Evolutionary conservation across 2,888 invertebrate species (phyloP), one percentile per base, ranked within the genome.

Genomic region (Xanthia togata): DNA sequence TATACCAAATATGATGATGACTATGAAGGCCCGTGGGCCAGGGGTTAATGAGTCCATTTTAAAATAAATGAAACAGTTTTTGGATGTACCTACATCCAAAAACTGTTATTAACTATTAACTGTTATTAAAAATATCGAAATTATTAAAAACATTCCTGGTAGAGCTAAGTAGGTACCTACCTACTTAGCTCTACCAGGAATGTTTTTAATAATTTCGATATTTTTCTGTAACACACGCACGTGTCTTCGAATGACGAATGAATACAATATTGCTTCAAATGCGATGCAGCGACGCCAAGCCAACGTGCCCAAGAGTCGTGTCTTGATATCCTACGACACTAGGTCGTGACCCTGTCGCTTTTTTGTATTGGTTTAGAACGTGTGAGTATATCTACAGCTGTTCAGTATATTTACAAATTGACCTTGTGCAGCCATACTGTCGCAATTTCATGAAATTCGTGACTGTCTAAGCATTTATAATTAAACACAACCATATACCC

Each of bases 331-430:
- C 41, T 68, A 53, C 69, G 35, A 79, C 55, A 73, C 73, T 83
- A 80, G 81, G 75, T 82, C 84, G 60, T 20, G 73, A 83, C 79
- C 73, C 73, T 69, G 74, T 74, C 74, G 35, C 59, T 79, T 84
- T 70, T 64, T 70, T 65, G 60, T 79, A 62, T 70, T 65, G 69
- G 73, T 60, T 78, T 57, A 64, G 75, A 50, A 12, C 17, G n/a
- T 78, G 71, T 83, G 47, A 65, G 57, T 70, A 55, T 44, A 64
- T 44, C 57, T 63, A 41, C 67, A 78, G 68, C 64, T 64, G 73
- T 35, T 72, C 64, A 50, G 35, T 47, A 60, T 57, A 62, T 78
- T 73, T 79, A 9, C 60, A 84, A 79, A 79, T n/a, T 70, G 79
- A 62, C 73, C 80, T 81, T 70, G 84, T 57, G 26, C 26, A 78